Evolutionary conservation across 2,113 vertebrate genomes (phyloP).

Genomic region (Lasiurus borealis): DNA sequence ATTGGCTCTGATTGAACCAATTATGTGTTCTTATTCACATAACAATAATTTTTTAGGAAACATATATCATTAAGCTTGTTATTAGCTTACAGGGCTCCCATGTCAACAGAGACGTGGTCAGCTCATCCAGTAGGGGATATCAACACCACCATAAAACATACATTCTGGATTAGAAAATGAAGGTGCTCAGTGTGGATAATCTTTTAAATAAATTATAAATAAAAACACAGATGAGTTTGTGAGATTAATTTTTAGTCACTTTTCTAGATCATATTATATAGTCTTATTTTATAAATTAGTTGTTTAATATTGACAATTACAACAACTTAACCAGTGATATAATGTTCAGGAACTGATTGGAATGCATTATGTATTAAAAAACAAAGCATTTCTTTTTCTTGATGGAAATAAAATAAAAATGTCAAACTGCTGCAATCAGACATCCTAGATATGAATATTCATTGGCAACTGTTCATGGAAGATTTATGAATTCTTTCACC

Average conservation of each 20-base stretch:
- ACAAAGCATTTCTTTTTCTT: constrained; percentile 84
- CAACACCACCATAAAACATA: background rate
- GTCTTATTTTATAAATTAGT: constrained; percentile 78
- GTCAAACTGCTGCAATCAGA: constrained; percentile 90
- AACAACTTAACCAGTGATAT: constrained; percentile 82
- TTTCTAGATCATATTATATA: constrained; percentile 52
- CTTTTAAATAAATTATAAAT: constrained; percentile 10
- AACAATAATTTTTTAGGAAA: background rate
- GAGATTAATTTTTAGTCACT: constrained; percentile 44
- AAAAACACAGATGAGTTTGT: background rate
- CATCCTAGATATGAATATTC: constrained; percentile 91
- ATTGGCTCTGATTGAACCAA: background rate
- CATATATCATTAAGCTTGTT: background rate
- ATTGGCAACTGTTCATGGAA: constrained; percentile 92
- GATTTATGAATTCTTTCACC: constrained; percentile 93
- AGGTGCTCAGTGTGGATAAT: background rate
- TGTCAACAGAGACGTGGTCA: background rate
- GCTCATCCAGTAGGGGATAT: background rate
- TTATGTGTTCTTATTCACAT: background rate
- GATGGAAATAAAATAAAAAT: constrained; percentile 89
- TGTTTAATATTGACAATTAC: constrained; percentile 80
- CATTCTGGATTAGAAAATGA: background rate
- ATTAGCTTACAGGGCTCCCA: background rate
- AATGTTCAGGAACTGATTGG: constrained; percentile 81
- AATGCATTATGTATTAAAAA: constrained; percentile 86